phyloP scores from a whole-genome alignment of 1,140 invertebrate genomes.

The Trachelipus rathkii region DNA sequence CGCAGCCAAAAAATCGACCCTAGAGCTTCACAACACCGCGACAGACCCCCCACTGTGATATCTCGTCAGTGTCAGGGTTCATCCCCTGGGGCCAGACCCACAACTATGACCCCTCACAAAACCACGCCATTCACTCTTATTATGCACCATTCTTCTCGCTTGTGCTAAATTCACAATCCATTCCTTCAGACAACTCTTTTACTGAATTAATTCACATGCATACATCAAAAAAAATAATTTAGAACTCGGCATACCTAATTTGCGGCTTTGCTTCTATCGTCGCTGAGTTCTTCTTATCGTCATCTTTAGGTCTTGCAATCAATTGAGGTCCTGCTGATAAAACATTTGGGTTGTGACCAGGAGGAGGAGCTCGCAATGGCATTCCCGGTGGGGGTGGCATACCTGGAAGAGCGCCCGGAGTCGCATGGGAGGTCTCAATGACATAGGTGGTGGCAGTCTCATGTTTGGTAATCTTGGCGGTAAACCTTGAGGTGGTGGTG shows the following conservation, averaged over 20 bases:
- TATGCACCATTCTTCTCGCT: too few relatives aligned
- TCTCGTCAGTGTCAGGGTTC: too few relatives aligned
- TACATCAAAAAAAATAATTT: too few relatives aligned
- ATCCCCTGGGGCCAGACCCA: too few relatives aligned
- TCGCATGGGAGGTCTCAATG: slow-evolving; percentile 56
- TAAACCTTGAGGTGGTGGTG: slow-evolving; percentile 60
- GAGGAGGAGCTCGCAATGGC: slow-evolving; percentile 47
- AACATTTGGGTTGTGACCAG: slow-evolving; percentile 63
- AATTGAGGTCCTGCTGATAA: slow-evolving; percentile 76
- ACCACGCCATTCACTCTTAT: too few relatives aligned
- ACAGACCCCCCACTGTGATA: too few relatives aligned
- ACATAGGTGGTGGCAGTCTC: slow-evolving; percentile 54
- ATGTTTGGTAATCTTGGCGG: slow-evolving; percentile 51
- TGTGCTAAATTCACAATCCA: too few relatives aligned
- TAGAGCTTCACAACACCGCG: too few relatives aligned
- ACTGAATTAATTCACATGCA: too few relatives aligned
- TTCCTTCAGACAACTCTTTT: too few relatives aligned
- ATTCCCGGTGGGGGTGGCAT: slow-evolving; percentile 46
- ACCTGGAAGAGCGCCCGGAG: slow-evolving; percentile 53
- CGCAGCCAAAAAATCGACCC: too few relatives aligned
- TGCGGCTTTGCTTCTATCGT: slow-evolving; percentile 92
- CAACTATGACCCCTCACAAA: too few relatives aligned
- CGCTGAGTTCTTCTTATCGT: slow-evolving; percentile 62
- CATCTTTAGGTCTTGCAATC: slow-evolving; percentile 58
- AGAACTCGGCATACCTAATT: slow-evolving; percentile 58